Base-by-base conservation (phyloP, 2,888 invertebrate species). In the Rotaria magnacalcarata region DNA sequence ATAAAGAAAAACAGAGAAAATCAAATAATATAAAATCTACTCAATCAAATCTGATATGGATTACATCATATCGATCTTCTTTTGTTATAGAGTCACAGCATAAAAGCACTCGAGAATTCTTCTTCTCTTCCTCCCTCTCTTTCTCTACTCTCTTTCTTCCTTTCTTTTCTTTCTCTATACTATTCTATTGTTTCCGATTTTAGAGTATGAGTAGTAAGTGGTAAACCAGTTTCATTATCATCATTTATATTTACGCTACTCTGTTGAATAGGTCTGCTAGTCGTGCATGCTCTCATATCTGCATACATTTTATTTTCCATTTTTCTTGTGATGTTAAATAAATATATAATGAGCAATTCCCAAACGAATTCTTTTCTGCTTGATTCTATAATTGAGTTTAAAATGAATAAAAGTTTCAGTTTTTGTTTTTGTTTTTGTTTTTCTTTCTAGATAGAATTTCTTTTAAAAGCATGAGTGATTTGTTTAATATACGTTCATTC, bases 141-240 rank as follows among this genome's bases (percentile, higher is more conserved):
- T 67, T 27, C 19, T 19, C 34, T 34, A 5, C 14, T 67, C 27
- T 67, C 0, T 16, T 27, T 34, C 34, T 56, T 56, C 24, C 16
- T 7, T 27, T 67, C 67, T 67, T 19, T 67, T 14, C 27, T 67
- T 27, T 34, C 67, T 67, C 67, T 6, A 41, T 34, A 14, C 19
- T 19, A 34, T 34, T 67, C 19, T 14, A 67, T 67, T 67, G 67
- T 67, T 67, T 67, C 67, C 67, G 67, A 41, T 67, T 67, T 67
- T 34, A 67, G 67, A 34, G 67, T 34, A 67, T 41, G 19, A 34
- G 27, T 16, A 67, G 27, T 67, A 19, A 67, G 34, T 34, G 27
- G 67, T 67, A 67, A 67, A 67, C 41, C 67, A 67, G 67, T 67
- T 67, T 67, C 34, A 67, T 67, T 67, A 34, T 67, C 34, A 67